Percentiles rank a stretch among this genome's conserved stretches.
These are phyloP conservation scores for Champsocephalus gunnari DNA, from an alignment of 2,797 vertebrate genomes.

Conservation along the genomic window DNA sequence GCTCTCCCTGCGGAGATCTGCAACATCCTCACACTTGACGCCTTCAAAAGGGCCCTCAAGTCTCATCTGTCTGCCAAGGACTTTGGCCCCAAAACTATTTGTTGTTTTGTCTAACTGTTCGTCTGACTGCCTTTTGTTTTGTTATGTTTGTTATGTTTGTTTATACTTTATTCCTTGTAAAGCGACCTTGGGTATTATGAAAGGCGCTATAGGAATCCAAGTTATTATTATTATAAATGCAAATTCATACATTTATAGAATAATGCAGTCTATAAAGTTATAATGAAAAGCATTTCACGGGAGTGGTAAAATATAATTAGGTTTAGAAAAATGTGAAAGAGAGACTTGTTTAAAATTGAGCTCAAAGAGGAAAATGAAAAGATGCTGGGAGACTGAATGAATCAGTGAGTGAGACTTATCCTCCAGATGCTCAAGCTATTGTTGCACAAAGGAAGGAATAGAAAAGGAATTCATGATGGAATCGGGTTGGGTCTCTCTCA, in stretches of 20 bases:
- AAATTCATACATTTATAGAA: conserved; percentile 12
- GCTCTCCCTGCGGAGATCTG: no score
- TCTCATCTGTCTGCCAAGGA: no score
- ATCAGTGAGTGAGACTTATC: conserved; percentile 12
- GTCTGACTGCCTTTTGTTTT: no score
- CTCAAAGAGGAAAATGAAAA: conserved; percentile 11
- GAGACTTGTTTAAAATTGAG: conserved; percentile 10
- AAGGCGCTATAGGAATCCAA: no score
- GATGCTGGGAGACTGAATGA: conserved; percentile 4
- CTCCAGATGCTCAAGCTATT: conserved; percentile 64
- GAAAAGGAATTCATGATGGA: conserved; percentile 54
- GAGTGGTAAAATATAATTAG: background rate
- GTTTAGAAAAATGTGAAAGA: conserved; percentile 6
- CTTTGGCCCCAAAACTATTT: no score
- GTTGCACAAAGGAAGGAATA: conserved; percentile 34
- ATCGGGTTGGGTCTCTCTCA: conserved; percentile 19
- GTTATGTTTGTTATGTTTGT: no score
- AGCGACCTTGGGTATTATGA: no score
- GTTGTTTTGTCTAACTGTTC: no score
- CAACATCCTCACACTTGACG: no score
- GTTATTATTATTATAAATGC: background rate
- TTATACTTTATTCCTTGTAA: no score
- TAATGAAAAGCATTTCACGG: background rate
- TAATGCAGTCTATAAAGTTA: background rate
- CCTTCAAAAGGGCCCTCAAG: no score